Evolutionary conservation across 1,140 invertebrate genomes (phyloP).

Genomic region (Micrasema longulum): DNA sequence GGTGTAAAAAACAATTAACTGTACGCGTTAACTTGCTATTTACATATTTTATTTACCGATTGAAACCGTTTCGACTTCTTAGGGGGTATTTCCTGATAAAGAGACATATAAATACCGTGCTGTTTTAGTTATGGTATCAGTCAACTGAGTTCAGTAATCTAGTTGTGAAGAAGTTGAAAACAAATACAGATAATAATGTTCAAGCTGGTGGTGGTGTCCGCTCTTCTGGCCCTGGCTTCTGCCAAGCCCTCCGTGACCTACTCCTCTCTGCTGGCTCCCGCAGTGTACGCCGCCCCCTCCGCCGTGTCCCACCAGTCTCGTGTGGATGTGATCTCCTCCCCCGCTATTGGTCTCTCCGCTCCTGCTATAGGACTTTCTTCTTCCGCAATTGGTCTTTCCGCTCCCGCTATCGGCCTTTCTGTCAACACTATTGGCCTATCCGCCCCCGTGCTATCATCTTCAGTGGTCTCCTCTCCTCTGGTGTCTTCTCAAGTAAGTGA

Average conservation of each 20-base stretch:
- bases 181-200: conserved; percentile 69
- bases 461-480: conserved; percentile 32
- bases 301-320: conserved; percentile 44
- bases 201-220: conserved; percentile 72
- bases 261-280: conserved; percentile 66
- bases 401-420: conserved; percentile 54
- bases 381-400: conserved; percentile 50
- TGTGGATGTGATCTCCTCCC: conserved; percentile 20
- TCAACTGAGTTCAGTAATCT: conserved; percentile 57
- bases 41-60: no score
- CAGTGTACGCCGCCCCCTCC: conserved; percentile 57
- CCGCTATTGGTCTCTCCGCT: conserved; percentile 53
- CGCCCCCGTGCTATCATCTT: conserved; percentile 45
- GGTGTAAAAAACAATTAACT: no score
- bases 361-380: conserved; percentile 54
- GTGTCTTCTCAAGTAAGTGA: conserved; percentile 45
- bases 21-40: no score
- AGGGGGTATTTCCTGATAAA: no score
- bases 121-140: conserved; percentile 56
- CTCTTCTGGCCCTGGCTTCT: conserved; percentile 60
- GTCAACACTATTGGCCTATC: conserved; percentile 50
- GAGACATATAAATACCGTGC: conserved; percentile 60
- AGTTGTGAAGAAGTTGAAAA: conserved; percentile 58
- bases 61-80: no score
- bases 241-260: conserved; percentile 61